Evolutionary conservation across 2,888 invertebrate species (phyloP), one percentile per base, ranked within the genome.

Genomic region (Shargacucullia verbasci): DNA sequence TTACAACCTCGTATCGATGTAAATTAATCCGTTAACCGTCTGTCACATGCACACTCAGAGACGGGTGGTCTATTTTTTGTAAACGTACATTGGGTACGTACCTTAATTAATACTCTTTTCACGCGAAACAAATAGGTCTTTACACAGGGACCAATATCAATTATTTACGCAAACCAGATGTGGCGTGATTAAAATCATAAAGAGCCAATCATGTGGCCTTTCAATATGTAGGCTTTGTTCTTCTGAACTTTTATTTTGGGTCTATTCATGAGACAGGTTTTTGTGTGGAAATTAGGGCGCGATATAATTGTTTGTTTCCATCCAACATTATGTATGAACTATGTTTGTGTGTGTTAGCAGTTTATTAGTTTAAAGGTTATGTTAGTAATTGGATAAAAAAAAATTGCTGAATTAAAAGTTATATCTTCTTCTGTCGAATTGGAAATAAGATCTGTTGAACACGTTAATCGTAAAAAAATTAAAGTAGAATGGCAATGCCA

Each of bases 241-340:
- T 50, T 45, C 39, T 54, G 35, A 27, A 8, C 47, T 54, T 47
- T 67, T 55, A 39, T 58, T 47, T 55, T 37, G 12, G 34, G 25
- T 8, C 41, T 65, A 64, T 59, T 66, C 50, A 55, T 60, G n/a
- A n/a, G n/a, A n/a, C 35, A 37, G 29, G n/a, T 55, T 60, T 47
- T 60, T 60, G 43, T 67, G 6, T 25, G n/a, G 13, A 55, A 66
- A 60, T 55, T 67, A 67, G 65, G 47, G 55, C 44, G 33, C 33
- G 47, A 10, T 44, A 25, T 55, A 44, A 40, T 37, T 60, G 40
- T 38, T 43, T 37, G 20, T 40, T 54, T 10, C 25, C 25, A 39
- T 12, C 13, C 9, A 14, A 29, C 14, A 8, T 3, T 41, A 11
- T 13, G 14, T 9, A 33, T 33, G 2, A 10, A 44, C 9, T 35